Percentiles rank a stretch among this genome's conserved stretches.
These are phyloP conservation scores for Acanthisitta chloris DNA, from an alignment of 2,113 vertebrate genomes.

Conservation along the genomic window DNA sequence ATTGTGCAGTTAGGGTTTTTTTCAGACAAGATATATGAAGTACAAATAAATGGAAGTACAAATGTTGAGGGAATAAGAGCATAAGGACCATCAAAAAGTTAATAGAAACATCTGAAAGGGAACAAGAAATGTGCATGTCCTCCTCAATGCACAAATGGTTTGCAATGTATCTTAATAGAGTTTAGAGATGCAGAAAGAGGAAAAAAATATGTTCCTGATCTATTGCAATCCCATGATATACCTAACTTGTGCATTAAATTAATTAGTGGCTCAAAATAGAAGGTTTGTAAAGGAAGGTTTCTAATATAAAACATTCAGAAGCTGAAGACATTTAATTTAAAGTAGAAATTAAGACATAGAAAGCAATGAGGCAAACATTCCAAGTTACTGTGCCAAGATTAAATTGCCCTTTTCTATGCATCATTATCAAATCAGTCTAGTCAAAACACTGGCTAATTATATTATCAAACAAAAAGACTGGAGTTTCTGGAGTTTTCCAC, in stretches of 20 bases:
- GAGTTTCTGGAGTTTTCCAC: conserved; percentile 53
- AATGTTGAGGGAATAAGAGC: conserved; percentile 8
- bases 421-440: conserved; percentile 69
- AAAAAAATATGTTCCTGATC: conserved; percentile 16
- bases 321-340: conserved; percentile 53
- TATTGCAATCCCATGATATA: conserved; percentile 11
- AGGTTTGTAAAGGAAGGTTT: conserved; percentile 21
- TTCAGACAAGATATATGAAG: neutral
- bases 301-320: conserved; percentile 45
- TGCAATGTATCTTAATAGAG: neutral
- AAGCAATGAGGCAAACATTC: conserved; percentile 57
- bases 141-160: neutral
- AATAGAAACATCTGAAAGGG: neutral
- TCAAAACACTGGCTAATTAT: conserved; percentile 67
- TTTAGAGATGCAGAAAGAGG: neutral
- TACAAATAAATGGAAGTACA: conserved; percentile 1
- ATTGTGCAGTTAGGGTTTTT: neutral
- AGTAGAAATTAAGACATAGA: conserved; percentile 64
- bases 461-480: conserved; percentile 49
- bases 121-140: neutral
- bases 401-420: conserved; percentile 66
- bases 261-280: conserved; percentile 40
- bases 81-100: neutral
- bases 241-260: conserved; percentile 30
- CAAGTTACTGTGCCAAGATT: conserved; percentile 54